A percentile compares a stretch with the other conserved stretches of the same genome.
phyloP scores from a whole-genome alignment of 1,140 invertebrate species.

The Centruroides sculpturatus region DNA sequence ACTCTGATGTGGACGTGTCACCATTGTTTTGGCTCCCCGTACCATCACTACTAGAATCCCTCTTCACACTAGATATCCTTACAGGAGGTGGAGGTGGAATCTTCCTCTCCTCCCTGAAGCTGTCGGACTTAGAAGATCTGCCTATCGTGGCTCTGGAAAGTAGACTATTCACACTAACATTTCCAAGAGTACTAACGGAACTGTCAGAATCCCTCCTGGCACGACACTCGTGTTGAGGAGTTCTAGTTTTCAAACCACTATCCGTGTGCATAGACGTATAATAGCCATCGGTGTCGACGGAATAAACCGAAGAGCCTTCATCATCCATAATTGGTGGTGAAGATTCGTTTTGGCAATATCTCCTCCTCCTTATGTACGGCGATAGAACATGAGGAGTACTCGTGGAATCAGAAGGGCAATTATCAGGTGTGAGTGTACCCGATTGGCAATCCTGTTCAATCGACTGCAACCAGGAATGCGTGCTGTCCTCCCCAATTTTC shows the following conservation, averaged over 20 bases:
- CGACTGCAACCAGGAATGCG: too few species aligned
- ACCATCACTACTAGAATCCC: not conserved
- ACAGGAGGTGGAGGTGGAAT: not conserved
- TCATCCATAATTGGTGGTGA: constrained; percentile 45
- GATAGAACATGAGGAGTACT: constrained; percentile 18
- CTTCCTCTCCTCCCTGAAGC: constrained; percentile 1
- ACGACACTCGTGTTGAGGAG: constrained; percentile 40
- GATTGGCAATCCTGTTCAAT: constrained; percentile 16
- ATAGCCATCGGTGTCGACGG: constrained; percentile 91
- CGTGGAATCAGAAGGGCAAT: constrained; percentile 13
- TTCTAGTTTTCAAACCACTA: constrained; percentile 55
- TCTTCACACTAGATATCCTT: not conserved
- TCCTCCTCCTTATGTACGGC: constrained; percentile 7
- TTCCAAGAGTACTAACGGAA: constrained; percentile 9
- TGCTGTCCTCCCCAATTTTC: too few species aligned
- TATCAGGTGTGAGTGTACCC: constrained; percentile 6
- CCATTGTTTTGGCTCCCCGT: not conserved
- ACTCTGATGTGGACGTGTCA: constrained; percentile 11
- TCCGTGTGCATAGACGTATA: constrained; percentile 95
- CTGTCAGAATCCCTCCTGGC: constrained; percentile 40
- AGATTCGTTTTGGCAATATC: not conserved
- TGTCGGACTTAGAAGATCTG: constrained; percentile 8
- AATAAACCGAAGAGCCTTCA: constrained; percentile 83
- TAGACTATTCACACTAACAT: constrained; percentile 19
- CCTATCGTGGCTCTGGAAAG: constrained; percentile 15